Percentiles rank a stretch among this genome's conserved stretches.
phyloP scores from a whole-genome alignment of 64 coral and sea anemone genomes.

The Astreopora myriophthalma region DNA sequence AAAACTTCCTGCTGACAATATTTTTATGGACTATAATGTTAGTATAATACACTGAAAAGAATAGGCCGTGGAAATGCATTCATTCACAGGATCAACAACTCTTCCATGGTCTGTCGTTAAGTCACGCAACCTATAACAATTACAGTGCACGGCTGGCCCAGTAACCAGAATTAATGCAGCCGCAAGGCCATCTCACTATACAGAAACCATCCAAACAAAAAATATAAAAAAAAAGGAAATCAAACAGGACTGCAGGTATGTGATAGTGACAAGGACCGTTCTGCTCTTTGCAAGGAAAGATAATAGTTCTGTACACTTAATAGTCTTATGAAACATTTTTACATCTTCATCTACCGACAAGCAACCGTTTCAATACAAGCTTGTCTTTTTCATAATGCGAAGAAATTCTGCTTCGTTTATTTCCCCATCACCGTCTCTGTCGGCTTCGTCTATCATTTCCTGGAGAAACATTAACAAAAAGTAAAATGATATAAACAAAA shows the following conservation, averaged over 20 bases:
- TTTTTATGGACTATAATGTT: too few species aligned
- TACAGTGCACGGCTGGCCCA: too few species aligned
- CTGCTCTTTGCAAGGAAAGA: background rate
- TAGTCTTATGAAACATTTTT: slow-evolving; percentile 23
- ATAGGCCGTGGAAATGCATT: too few species aligned
- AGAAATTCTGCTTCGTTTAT: slow-evolving; percentile 99
- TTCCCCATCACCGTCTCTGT: slow-evolving; percentile 98
- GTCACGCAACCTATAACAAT: too few species aligned
- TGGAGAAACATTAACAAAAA: background rate
- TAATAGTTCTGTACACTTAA: background rate
- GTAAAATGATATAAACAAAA: too few species aligned
- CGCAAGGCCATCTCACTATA: background rate
- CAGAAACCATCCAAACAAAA: background rate
- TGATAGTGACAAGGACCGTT: background rate
- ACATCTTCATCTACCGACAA: background rate
- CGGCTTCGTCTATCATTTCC: slow-evolving; percentile 99
- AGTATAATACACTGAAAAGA: too few species aligned
- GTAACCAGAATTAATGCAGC: too few species aligned
- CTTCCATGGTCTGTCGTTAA: too few species aligned
- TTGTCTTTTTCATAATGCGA: slow-evolving; percentile 99
- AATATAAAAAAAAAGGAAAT: background rate
- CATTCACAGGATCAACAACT: too few species aligned
- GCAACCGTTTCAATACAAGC: slow-evolving; percentile 78
- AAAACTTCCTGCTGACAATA: too few species aligned
- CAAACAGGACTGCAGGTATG: background rate